Base-by-base conservation (phyloP, 1,140 invertebrate genomes). In the Zaprionus taronus region DNA sequence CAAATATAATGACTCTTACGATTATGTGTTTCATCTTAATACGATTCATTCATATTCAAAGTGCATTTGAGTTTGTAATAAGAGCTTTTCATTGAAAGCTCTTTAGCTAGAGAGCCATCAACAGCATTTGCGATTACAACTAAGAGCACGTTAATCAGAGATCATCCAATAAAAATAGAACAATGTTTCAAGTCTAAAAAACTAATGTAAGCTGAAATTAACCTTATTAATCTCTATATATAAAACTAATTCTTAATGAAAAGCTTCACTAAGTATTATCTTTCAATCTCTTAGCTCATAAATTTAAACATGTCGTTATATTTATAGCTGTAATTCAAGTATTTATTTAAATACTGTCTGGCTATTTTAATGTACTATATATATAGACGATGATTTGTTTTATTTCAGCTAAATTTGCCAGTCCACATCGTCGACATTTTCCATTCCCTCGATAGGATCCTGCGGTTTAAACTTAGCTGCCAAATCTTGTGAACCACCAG, bases 401-500 rank as follows among this genome's bases (percentile, higher is more conserved):
- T 1, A 14, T 14, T 14, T 20, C 5, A 12, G 20, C 14, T 34
- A 22, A 15, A 49, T 34, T 28, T 63, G 26, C 17, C 61, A 63
- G 61, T 49, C 26, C n/a, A 63, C 26, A 9, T 63, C 41, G 26
- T 28, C 44, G 7, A 51, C 11, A 5, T 49, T 9, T 17, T 47
- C 41, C n/a, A 47, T 47, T 17, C n/a, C 44, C 61, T 34, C 61
- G 24, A 44, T 47, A 3, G 12, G 15, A 47, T 61, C 58, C 5
- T 24, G 20, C 1, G 47, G 20, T 12, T 2, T 51, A 20, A 51
- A 51, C 22, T 51, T 51, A 14, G 20, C 7, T 22, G 20, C 22
- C 2, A 22, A 22, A 12, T 12, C 11, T 49, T 49, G 2, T 44
- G 15, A 6, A 17, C 57, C 20, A 26, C 57, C 20, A n/a, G n/a